Evolutionary conservation across 2,113 vertebrate species (phyloP), one percentile per base, ranked within the genome.

Genomic region (Neogobius melanostomus): DNA sequence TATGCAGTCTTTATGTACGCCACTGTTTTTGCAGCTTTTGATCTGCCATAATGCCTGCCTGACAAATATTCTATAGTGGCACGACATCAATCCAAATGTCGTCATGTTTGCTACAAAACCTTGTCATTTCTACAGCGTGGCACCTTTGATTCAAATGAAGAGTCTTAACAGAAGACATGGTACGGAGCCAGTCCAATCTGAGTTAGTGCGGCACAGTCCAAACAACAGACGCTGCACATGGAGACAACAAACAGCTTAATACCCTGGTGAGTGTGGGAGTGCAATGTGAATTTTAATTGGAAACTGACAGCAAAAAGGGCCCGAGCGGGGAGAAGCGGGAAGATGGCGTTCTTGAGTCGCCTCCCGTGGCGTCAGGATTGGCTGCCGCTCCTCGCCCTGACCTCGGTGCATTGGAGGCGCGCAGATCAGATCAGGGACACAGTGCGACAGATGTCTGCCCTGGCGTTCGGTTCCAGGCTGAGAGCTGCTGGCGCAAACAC

Each of bases 401-500:
- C 86, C 90, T 82, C 60, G 53, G 74, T 66, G 79, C 84, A 36
- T 88, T 79, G 50, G 68, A 88, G 84, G 72, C 73, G 77, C 73
- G 76, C 82, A 77, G 84, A 87, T 89, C 90, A 87, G 84, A 89
- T 89, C 85, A 80, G 85, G 85, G 83, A 90, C 75, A 75, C 70
- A 54, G 88, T 68, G 85, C 73, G 89, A 91, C 90, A 92, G 90
- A 91, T 88, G 88, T 86, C 88, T 82, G 80, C 83, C 82, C 82
- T 74, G 65, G 79, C 69, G 66, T 81, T 88, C 80, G 77, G 86
- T 87, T 91, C 83, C 87, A 88, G 88, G 83, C 88, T 62, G 74
- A 86, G 84, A 60, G 78, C 80, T 79, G 88, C 79, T 86, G 86
- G 87, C 85, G 74, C 75, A 77, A 75, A 77, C 74, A 66, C 84